Conservation (phyloP, 2,888 invertebrate species). For the Phytoseiulus persimilis region DNA sequence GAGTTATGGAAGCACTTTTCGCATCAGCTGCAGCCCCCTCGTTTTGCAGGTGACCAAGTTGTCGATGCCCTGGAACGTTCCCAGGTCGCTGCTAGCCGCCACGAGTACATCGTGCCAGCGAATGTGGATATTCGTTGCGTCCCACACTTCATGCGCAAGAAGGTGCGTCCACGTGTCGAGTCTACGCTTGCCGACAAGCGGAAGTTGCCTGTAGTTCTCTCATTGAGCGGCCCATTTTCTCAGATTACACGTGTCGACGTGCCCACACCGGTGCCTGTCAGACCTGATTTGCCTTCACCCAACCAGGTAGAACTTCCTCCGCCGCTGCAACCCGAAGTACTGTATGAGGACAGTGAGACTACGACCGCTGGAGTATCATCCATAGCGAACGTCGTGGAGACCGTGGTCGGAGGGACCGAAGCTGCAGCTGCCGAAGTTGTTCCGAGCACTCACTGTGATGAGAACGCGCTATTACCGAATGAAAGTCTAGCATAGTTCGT, state of each 20-base stretch:
- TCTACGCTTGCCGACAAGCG: not conserved
- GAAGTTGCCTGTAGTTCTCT: not conserved
- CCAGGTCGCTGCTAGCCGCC: slow-evolving; percentile 37
- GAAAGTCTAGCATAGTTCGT: too few relatives aligned
- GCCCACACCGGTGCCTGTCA: not conserved
- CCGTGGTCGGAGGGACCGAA: not conserved
- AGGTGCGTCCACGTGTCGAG: slow-evolving; percentile 15
- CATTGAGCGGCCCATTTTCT: not conserved
- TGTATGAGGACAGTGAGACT: not conserved
- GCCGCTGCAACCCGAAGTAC: slow-evolving; percentile 42
- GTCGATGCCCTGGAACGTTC: slow-evolving; percentile 12
- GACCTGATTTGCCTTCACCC: not conserved
- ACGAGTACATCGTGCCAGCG: slow-evolving; percentile 42
- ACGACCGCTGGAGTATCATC: not conserved
- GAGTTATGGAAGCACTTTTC: too few relatives aligned
- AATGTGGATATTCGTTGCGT: slow-evolving; percentile 42
- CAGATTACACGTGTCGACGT: not conserved
- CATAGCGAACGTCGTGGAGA: not conserved
- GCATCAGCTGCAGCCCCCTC: too few relatives aligned
- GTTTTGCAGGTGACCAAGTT: slow-evolving; percentile 27
- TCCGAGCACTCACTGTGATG: too few relatives aligned
- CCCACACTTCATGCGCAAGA: slow-evolving; percentile 41
- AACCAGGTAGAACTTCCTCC: slow-evolving; percentile 42
- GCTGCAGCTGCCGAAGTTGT: not conserved
- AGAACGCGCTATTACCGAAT: too few relatives aligned